Conservation (phyloP, 2,888 invertebrate species). For the Nomada fucata region DNA sequence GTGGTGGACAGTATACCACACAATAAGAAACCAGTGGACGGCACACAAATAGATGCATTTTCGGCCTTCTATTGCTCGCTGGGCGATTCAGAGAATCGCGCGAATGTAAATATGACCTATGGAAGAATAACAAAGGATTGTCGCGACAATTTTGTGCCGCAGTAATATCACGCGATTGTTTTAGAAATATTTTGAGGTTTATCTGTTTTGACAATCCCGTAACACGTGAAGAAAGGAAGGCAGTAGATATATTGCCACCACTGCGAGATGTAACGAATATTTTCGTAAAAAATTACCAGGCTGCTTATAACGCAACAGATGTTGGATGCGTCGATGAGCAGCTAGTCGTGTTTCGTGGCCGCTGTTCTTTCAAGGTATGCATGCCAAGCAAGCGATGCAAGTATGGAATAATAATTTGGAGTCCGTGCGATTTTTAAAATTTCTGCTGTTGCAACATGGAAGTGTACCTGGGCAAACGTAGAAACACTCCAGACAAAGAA, state of each 20-base stretch:
- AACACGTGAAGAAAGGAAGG: slow-evolving; percentile 2
- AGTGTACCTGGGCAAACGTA: too few species aligned
- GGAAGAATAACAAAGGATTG: slow-evolving; percentile 5
- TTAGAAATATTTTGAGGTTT: slow-evolving; percentile 1
- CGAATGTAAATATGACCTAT: slow-evolving; percentile 28
- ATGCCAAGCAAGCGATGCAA: slow-evolving; percentile 17
- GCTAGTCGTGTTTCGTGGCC: slow-evolving; percentile 23
- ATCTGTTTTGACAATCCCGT: not conserved
- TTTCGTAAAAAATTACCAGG: slow-evolving; percentile 17
- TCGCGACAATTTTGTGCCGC: slow-evolving; percentile 17
- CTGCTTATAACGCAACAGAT: slow-evolving; percentile 13
- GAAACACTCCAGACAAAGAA: too few species aligned
- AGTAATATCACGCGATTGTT: slow-evolving; percentile 32
- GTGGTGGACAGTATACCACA: not conserved
- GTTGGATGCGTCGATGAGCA: slow-evolving; percentile 19
- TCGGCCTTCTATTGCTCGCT: slow-evolving; percentile 20
- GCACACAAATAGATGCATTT: slow-evolving; percentile 31
- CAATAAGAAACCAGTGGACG: slow-evolving; percentile 23
- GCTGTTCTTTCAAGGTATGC: slow-evolving; percentile 19
- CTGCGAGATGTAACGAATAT: slow-evolving; percentile 13
- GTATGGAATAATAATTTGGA: not conserved
- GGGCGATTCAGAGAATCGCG: slow-evolving; percentile 29
- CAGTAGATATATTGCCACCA: slow-evolving; percentile 15
- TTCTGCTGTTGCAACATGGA: too few species aligned
- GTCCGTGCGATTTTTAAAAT: not conserved